Evolutionary conservation across 2,888 invertebrate genomes (phyloP).

Genomic region (Horisme vitalbata): DNA sequence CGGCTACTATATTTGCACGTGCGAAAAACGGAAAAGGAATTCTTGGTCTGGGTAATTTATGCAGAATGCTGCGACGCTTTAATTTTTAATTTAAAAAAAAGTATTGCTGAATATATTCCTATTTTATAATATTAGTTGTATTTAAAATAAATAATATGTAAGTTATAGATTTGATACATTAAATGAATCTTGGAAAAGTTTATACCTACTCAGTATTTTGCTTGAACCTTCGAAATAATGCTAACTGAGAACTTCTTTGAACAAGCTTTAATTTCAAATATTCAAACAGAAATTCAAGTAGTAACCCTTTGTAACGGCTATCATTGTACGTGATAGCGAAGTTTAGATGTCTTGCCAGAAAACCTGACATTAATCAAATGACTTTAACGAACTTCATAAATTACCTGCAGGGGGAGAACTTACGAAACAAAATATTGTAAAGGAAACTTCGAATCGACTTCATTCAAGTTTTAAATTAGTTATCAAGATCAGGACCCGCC

Average conservation of each 20-base stretch:
- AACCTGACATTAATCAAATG: conserved; percentile 45
- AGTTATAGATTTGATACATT: too few relatives aligned
- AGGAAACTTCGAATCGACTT: conserved; percentile 38
- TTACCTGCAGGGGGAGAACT: conserved; percentile 44
- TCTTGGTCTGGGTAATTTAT: background rate
- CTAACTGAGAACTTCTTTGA: background rate
- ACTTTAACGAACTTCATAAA: conserved; percentile 43
- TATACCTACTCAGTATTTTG: too few relatives aligned
- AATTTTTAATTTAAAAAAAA: background rate
- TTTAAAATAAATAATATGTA: background rate
- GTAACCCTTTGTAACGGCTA: conserved; percentile 29
- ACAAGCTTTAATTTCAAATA: conserved; percentile 3
- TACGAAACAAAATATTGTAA: conserved; percentile 43
- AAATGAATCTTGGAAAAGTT: too few relatives aligned
- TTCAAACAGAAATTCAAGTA: conserved; percentile 19
- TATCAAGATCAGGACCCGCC: conserved; percentile 29
- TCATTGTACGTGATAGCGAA: conserved; percentile 35
- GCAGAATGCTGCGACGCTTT: background rate
- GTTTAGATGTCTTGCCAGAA: conserved; percentile 31
- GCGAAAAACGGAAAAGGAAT: background rate
- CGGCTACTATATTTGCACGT: background rate
- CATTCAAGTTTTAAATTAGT: conserved; percentile 42
- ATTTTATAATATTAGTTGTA: too few relatives aligned
- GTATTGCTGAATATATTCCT: too few relatives aligned
- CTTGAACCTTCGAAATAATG: background rate